A percentile compares a stretch with the other conserved stretches of the same genome.
These are phyloP conservation scores for Muntiacus reevesi DNA, from an alignment of 2,113 vertebrate species.

Conservation along the genomic window DNA sequence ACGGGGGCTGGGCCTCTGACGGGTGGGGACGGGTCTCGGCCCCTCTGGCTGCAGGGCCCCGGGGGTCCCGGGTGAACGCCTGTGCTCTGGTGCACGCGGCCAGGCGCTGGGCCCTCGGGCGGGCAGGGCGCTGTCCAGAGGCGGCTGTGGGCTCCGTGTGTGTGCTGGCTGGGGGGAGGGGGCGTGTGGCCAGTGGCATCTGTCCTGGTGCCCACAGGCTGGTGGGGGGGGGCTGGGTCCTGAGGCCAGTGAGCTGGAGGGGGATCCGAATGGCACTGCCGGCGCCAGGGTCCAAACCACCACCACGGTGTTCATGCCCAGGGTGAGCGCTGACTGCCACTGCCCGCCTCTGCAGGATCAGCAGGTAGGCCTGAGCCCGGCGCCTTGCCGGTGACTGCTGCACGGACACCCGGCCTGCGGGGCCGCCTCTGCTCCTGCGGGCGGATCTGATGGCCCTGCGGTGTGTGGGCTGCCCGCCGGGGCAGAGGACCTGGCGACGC, in stretches of 20 bases:
- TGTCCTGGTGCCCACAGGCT: not conserved
- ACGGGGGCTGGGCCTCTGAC: not conserved
- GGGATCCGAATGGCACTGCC: fast-evolving
- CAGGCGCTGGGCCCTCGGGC: not conserved
- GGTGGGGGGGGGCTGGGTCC: not conserved
- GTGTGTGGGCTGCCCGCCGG: not conserved
- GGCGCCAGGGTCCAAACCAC: not conserved
- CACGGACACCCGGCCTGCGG: fast-evolving
- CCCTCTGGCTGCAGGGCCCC: not conserved
- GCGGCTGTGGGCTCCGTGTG: fast-evolving
- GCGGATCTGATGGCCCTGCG: fast-evolving
- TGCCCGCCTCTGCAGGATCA: not conserved
- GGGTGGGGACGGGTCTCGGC: not conserved
- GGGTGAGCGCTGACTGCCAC: fast-evolving
- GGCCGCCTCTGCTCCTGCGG: not conserved
- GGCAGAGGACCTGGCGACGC: fast-evolving
- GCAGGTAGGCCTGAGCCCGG: not conserved
- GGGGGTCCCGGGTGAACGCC: fast-evolving
- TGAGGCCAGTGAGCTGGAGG: not conserved
- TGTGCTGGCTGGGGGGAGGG: not conserved
- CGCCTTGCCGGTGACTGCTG: not conserved
- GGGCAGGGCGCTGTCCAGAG: not conserved
- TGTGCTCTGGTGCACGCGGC: not conserved
- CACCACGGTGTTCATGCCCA: fast-evolving
- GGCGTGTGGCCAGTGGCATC: not conserved